phyloP scores from a whole-genome alignment of 2,888 invertebrate species.

The Cecidostiba fungosa region DNA sequence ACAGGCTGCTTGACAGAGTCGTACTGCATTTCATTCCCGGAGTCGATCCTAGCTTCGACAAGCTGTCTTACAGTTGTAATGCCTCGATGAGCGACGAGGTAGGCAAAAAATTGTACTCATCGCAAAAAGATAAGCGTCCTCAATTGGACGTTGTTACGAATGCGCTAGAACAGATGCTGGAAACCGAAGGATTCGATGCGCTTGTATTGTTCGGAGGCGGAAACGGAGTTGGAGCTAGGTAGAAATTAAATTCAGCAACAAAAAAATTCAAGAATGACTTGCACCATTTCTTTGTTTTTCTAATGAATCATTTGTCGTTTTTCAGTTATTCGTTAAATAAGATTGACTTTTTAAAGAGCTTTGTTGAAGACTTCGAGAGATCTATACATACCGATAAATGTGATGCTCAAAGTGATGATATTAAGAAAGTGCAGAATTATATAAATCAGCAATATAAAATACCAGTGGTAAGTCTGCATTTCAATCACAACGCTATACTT shows the following conservation, averaged over 20 bases:
- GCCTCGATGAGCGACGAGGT: constrained; percentile 83
- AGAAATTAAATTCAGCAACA: constrained; percentile 65
- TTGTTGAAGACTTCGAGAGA: constrained; percentile 79
- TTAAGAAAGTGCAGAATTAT: constrained; percentile 71
- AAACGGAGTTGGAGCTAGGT: constrained; percentile 83
- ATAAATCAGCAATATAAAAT: constrained; percentile 84
- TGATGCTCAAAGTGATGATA: constrained; percentile 68
- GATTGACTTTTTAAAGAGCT: constrained; percentile 76
- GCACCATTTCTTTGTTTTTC: constrained; percentile 16
- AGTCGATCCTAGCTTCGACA: constrained; percentile 83
- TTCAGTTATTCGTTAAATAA: constrained; percentile 81
- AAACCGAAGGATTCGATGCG: constrained; percentile 86
- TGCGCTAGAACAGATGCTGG: constrained; percentile 85
- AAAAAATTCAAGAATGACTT: neutral
- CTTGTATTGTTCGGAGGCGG: constrained; percentile 89
- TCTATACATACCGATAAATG: constrained; percentile 79
- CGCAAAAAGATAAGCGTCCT: constrained; percentile 78
- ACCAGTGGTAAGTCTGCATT: constrained; percentile 81
- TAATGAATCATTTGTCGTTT: constrained; percentile 38
- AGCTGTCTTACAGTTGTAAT: constrained; percentile 79
- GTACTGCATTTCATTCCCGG: constrained; percentile 91
- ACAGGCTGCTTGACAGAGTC: constrained; percentile 85
- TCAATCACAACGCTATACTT: neutral
- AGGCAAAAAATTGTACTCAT: constrained; percentile 84
- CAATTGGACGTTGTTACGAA: constrained; percentile 81